Evolutionary conservation across 2,797 vertebrate genomes (phyloP), one percentile per base, ranked within the genome.

Genomic region (Nyctalus aviator): DNA sequence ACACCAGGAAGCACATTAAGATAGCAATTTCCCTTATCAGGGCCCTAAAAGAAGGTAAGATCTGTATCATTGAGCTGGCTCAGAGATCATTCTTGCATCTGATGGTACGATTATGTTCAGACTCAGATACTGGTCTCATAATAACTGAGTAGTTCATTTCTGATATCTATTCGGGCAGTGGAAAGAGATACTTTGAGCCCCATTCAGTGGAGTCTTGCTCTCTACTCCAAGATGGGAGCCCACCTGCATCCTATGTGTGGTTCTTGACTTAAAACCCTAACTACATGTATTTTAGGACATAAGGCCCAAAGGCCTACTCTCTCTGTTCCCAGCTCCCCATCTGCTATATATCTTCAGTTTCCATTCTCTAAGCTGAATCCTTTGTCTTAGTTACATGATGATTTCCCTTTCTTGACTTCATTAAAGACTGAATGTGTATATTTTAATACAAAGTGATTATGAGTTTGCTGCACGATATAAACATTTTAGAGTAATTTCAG

Each of bases 391-490:
- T 84, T 62, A 64, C 35, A 72, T 37, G 18, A 50, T 59, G 1
- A 62, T 62, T 88, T 64, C 30, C 53, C 18, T 88, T 76, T 83
- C 50, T 66, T 17, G 14, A 64, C 71, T 72, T 83, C 32, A 88
- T 9, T 76, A 68, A 46, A 4, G 1, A 41, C 7, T 59, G 21
- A 37, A 14, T 55, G n/a, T 77, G 12, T 55, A 5, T 76, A 66
- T 72, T 79, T 94, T 73, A 79, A 64, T 85, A 55, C n/a, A 86
- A 90, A 81, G 35, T 79, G 7, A 73, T 72, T 35, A 41, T 62
- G 55, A 86, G 35, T 79, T n/a, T 91, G 27, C 68, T 82, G 25
- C 7, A 41, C 75, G 20, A 68, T 11, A 25, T 48, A 55, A 92
- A 48, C 14, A 50, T 85, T 81, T 91, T n/a, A n/a, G 75, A 83